Percentiles rank a stretch among this genome's conserved stretches.
These are phyloP conservation scores for Keiferia lycopersicella DNA, from an alignment of 2,888 invertebrate species.

Conservation along the genomic window DNA sequence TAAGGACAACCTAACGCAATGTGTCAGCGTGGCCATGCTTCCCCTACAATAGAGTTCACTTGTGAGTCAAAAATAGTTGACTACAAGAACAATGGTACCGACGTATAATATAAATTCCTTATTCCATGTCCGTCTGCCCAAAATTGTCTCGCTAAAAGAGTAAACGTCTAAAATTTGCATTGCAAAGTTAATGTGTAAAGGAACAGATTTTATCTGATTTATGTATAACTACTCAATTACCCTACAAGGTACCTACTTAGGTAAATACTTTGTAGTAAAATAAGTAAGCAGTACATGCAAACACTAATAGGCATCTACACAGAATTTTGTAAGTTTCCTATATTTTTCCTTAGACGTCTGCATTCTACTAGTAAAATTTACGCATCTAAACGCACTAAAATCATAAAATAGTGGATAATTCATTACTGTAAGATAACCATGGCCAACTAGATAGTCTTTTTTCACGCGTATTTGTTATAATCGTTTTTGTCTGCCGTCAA, in stretches of 20 bases:
- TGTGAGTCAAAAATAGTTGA: slow-evolving; percentile 23
- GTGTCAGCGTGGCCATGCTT: slow-evolving; percentile 41
- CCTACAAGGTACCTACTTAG: too few relatives aligned
- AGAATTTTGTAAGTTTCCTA: too few relatives aligned
- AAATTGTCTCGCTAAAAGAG: not conserved
- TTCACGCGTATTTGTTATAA: not conserved
- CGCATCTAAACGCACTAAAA: not conserved
- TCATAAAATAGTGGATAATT: not conserved
- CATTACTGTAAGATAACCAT: not conserved
- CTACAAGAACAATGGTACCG: slow-evolving; percentile 36
- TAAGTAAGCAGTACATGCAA: not conserved
- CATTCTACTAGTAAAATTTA: not conserved
- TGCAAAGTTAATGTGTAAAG: not conserved
- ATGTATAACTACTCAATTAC: not conserved
- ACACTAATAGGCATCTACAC: not conserved
- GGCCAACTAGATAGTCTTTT: not conserved
- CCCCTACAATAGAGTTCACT: slow-evolving; percentile 40
- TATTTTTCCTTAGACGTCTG: not conserved
- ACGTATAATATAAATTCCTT: slow-evolving; percentile 37
- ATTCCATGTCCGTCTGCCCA: slow-evolving; percentile 38
- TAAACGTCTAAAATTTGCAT: not conserved
- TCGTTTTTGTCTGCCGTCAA: slow-evolving; percentile 4
- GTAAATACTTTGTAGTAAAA: not conserved
- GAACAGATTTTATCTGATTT: not conserved
- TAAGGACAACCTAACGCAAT: slow-evolving; percentile 48